phyloP scores from a whole-genome alignment of 1,140 invertebrate genomes.

The Protaetia brevitarsis region DNA sequence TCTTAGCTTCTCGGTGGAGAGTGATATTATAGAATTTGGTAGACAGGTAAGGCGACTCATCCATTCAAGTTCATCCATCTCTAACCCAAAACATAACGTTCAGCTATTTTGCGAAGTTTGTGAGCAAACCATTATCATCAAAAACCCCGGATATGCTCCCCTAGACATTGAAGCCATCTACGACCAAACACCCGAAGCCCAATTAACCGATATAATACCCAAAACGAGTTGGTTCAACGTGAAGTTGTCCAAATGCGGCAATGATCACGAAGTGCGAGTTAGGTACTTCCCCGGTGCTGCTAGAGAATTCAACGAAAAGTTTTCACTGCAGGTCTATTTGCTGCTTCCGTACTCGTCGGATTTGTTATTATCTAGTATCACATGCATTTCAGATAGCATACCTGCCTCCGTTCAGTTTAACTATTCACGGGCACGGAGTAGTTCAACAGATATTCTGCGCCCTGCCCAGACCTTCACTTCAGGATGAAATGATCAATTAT shows the following conservation, averaged over 20 bases:
- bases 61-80: neutral
- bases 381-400: slow-evolving; percentile 40
- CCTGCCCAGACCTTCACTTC: slow-evolving; percentile 36
- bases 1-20: slow-evolving; percentile 45
- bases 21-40: slow-evolving; percentile 46
- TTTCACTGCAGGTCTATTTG: slow-evolving; percentile 36
- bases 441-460: slow-evolving; percentile 47
- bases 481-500: slow-evolving; percentile 32
- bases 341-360: neutral
- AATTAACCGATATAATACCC: neutral
- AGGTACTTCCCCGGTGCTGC: slow-evolving; percentile 41
- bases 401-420: slow-evolving; percentile 40
- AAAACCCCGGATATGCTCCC: slow-evolving; percentile 22
- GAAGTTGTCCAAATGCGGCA: slow-evolving; percentile 32
- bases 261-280: slow-evolving; percentile 35
- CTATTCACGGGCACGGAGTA: slow-evolving; percentile 44
- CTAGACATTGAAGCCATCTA: neutral
- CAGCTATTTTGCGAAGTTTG: slow-evolving; percentile 40
- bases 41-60: slow-evolving; percentile 38
- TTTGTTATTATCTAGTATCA: neutral
- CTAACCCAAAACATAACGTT: neutral
- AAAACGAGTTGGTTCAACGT: slow-evolving; percentile 35
- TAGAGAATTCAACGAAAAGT: slow-evolving; percentile 37
- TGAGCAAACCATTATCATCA: slow-evolving; percentile 26
- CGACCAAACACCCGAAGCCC: neutral